phyloP scores from a whole-genome alignment of 2,888 invertebrate genomes.

The Polia nebulosa region DNA sequence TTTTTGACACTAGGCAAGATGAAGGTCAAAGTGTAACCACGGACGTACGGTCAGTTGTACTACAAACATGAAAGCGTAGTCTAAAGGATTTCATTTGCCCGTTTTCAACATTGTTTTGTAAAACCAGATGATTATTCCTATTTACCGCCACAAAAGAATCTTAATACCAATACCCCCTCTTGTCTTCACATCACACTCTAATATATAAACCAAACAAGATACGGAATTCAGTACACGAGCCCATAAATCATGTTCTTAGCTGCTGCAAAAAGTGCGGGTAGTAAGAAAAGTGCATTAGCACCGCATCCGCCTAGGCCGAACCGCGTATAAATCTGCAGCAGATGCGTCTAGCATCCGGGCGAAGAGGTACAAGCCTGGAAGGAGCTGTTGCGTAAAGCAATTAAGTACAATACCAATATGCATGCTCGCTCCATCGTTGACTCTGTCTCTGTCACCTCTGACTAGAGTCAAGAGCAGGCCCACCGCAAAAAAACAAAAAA shows the following conservation, averaged over 20 bases:
- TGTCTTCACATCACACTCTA: not conserved
- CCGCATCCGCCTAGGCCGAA: conserved; percentile 55
- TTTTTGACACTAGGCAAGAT: not conserved
- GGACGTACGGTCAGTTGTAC: too few relatives aligned
- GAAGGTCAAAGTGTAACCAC: not conserved
- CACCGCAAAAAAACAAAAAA: too few relatives aligned
- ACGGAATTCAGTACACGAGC: conserved; percentile 20
- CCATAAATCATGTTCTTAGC: conserved; percentile 59
- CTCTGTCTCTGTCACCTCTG: too few relatives aligned
- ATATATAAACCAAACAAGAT: conserved; percentile 26
- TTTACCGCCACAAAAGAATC: not conserved
- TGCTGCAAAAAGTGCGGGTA: conserved; percentile 57
- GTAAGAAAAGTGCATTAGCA: conserved; percentile 69
- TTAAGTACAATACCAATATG: too few relatives aligned
- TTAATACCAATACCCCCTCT: not conserved
- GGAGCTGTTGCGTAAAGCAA: conserved; percentile 4
- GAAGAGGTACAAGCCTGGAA: conserved; percentile 44
- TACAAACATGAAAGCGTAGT: not conserved
- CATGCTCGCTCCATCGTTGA: too few relatives aligned
- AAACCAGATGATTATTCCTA: too few relatives aligned
- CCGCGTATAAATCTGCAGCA: conserved; percentile 71
- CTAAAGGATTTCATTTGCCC: not conserved
- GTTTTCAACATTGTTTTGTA: not conserved
- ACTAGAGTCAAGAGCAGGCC: too few relatives aligned
- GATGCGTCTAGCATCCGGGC: conserved; percentile 63